Evolutionary conservation across 2,888 invertebrate genomes (phyloP), one percentile per base, ranked within the genome.

Genomic region (Thera britannica): DNA sequence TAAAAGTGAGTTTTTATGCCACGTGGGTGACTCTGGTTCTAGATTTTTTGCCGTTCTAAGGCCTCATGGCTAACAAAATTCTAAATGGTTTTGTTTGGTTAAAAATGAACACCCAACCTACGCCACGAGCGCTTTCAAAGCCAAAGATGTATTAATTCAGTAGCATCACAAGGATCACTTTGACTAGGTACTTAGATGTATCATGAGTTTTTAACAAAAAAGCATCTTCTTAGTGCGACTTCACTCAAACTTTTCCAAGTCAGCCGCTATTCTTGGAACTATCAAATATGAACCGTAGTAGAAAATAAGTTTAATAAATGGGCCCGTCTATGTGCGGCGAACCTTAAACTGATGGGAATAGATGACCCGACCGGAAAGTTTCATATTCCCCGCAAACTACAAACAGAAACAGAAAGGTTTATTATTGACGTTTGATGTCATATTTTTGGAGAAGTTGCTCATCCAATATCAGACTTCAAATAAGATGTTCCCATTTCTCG

Each of bases 351-450:
- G 83, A 84, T 84, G 78, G 80, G 77, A 79, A 81, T 75, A 79
- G 79, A 83, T 84, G 82, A 79, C 81, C 83, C 79, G 72, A 76
- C 79, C 79, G 81, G 80, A 82, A 81, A 85, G 78, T 83, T 83
- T 80, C 80, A 79, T 79, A 80, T 83, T 82, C 79, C 79, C 81
- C 78, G 73, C 75, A 75, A 78, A 82, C 82, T 85, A 86, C 86
- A 86, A 81, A 81, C 77, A 78, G 80, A 82, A 86, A 83, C 84
- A 84, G 84, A 80, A 80, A 80, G 75, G 79, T 74, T 78, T 75
- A 76, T 81, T 76, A 75, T 77, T 74, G 75, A 74, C 74, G 74
- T 73, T 75, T 76, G 79, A 72, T 77, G 65, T 73, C 51, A 73
- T 73, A 71, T 75, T 78, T 77, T 72, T 72, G 62, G 63, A 56